Conservation (phyloP, 2,888 invertebrate species). For the Limulus polyphemus region DNA sequence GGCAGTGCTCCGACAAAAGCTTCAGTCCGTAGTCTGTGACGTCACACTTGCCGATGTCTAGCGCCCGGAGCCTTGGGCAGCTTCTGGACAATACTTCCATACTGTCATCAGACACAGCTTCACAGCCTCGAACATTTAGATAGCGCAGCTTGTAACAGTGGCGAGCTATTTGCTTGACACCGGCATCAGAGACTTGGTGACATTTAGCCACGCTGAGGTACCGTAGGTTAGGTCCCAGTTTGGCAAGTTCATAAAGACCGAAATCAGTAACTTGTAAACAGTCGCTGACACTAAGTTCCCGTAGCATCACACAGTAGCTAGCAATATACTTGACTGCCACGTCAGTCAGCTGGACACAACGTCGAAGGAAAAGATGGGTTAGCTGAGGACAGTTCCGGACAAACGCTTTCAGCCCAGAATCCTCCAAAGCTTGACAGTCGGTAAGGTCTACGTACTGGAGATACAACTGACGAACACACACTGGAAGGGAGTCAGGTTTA, state of each 20-base stretch:
- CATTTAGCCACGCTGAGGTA: conserved; percentile 90
- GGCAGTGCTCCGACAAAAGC: conserved; percentile 55
- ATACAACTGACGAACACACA: background rate
- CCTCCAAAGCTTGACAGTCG: conserved; percentile 71
- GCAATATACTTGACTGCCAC: conserved; percentile 82
- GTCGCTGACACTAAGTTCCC: conserved; percentile 72
- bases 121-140: conserved; percentile 80
- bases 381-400: conserved; percentile 77
- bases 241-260: conserved; percentile 73
- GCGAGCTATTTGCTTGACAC: conserved; percentile 69
- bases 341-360: conserved; percentile 81
- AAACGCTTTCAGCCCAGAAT: conserved; percentile 66
- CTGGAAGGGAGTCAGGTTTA: too few species aligned
- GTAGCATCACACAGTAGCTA: conserved; percentile 67
- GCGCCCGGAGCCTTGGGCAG: conserved; percentile 68
- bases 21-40: conserved; percentile 66
- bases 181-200: conserved; percentile 70
- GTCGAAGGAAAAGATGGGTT: conserved; percentile 69
- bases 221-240: conserved; percentile 72
- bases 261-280: conserved; percentile 72
- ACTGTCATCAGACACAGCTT: conserved; percentile 85
- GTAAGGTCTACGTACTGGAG: conserved; percentile 81
- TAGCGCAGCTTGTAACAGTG: conserved; percentile 74
- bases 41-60: conserved; percentile 87
- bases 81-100: conserved; percentile 71